Evolutionary conservation across 2,888 invertebrate species (phyloP).

Genomic region (Rugalucina vietnamica): DNA sequence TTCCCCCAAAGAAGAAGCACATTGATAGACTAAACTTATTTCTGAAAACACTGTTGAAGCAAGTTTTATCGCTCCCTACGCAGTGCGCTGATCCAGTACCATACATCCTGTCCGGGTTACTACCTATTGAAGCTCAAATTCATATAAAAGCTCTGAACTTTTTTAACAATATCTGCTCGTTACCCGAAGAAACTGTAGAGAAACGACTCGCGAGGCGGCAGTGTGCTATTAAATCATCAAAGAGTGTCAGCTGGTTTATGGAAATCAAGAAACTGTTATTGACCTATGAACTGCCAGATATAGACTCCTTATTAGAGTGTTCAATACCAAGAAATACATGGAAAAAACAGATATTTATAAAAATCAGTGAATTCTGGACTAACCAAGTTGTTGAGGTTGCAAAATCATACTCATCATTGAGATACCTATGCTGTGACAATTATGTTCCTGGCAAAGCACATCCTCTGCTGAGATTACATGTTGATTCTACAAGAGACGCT

Average conservation of each 20-base stretch:
- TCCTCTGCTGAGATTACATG: too few relatives aligned
- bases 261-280: conserved; percentile 6
- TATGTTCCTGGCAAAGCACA: too few relatives aligned
- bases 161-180: too few relatives aligned
- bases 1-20: not conserved
- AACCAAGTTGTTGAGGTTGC: too few relatives aligned
- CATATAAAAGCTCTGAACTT: conserved; percentile 8
- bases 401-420: too few relatives aligned
- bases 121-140: conserved; percentile 22
- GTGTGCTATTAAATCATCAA: not conserved
- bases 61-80: conserved; percentile 11
- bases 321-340: too few relatives aligned
- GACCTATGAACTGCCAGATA: conserved; percentile 21
- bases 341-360: too few relatives aligned
- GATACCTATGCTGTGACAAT: too few relatives aligned
- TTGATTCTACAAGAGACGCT: too few relatives aligned
- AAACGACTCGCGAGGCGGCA: conserved; percentile 14
- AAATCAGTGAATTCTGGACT: too few relatives aligned
- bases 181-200: not conserved
- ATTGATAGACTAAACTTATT: conserved; percentile 1
- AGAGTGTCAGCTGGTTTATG: conserved; percentile 33
- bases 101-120: conserved; percentile 17
- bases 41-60: conserved; percentile 18
- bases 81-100: too few relatives aligned
- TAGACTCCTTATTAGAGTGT: too few relatives aligned